These are phyloP conservation scores for Anabacerthia variegaticeps DNA, from an alignment of 2,797 vertebrate genomes.

Conservation along the genomic window DNA sequence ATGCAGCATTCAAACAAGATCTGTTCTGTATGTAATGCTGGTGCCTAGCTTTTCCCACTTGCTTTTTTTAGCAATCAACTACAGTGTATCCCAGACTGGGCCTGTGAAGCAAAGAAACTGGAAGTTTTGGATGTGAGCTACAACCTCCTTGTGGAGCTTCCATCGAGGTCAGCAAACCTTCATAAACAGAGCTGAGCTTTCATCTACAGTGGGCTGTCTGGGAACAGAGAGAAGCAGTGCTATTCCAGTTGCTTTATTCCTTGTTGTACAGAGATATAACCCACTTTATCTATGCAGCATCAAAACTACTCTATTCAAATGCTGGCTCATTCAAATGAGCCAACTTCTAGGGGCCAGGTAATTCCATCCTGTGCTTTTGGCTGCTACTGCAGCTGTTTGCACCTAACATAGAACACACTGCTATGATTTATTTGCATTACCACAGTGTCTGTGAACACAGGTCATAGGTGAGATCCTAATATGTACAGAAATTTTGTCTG, in stretches of 20 bases:
- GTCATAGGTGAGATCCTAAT: background rate
- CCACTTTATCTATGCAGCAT: background rate
- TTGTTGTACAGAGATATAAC: background rate
- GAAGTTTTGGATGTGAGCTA: slow-evolving; percentile 89
- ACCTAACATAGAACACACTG: background rate
- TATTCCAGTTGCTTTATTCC: background rate
- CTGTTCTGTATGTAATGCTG: background rate
- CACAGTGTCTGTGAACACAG: background rate
- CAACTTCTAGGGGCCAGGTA: background rate
- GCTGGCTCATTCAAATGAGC: background rate
- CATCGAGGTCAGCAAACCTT: slow-evolving; percentile 81
- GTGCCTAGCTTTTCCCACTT: background rate
- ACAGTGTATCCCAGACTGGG: slow-evolving; percentile 91
- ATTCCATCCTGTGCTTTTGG: background rate
- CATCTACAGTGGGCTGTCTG: background rate
- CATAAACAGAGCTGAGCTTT: background rate
- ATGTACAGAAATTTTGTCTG: background rate
- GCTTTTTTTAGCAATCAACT: slow-evolving; percentile 87
- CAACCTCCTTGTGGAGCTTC: slow-evolving; percentile 89
- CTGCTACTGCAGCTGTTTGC: background rate
- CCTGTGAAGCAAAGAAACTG: slow-evolving; percentile 93
- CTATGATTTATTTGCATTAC: background rate
- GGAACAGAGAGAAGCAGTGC: background rate
- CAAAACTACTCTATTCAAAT: background rate
- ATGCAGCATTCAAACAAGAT: background rate